These are phyloP conservation scores for Pomatorhinus ruficollis DNA, from an alignment of 2,113 vertebrate genomes.

Conservation along the genomic window DNA sequence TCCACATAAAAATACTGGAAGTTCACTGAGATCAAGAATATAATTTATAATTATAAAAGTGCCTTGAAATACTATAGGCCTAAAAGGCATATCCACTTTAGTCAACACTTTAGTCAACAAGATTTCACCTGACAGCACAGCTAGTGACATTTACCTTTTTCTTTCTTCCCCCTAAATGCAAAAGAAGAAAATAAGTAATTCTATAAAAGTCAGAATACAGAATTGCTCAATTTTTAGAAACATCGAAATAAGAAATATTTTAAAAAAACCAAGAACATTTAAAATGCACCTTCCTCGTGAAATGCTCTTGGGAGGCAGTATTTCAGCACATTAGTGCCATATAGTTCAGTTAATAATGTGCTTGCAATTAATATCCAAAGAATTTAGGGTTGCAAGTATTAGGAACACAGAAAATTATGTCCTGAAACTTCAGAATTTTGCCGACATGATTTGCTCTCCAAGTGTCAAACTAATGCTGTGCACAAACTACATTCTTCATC, in stretches of 20 bases:
- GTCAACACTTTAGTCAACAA: no score
- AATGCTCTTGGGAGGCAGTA: not conserved
- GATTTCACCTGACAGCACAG: not conserved
- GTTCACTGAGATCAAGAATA: not conserved
- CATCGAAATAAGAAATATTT: not conserved
- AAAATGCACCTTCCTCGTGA: not conserved
- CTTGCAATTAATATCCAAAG: not conserved
- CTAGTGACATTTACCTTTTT: not conserved
- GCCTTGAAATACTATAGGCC: not conserved
- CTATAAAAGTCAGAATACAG: not conserved
- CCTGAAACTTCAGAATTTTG: not conserved
- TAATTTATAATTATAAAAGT: not conserved
- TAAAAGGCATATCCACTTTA: not conserved
- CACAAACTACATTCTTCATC: not conserved
- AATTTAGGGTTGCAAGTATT: not conserved
- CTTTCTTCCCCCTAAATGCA: not conserved
- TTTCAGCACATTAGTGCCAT: not conserved
- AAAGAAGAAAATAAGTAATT: not conserved
- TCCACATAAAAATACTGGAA: not conserved
- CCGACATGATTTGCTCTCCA: not conserved
- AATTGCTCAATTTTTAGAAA: not conserved
- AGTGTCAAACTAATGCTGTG: not conserved
- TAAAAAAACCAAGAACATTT: not conserved
- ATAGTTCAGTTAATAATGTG: not conserved
- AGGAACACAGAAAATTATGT: not conserved